Percentiles rank a stretch among this genome's conserved stretches.
These are phyloP conservation scores for Heliothis peltigera DNA, from an alignment of 2,888 invertebrate species.

Conservation along the genomic window DNA sequence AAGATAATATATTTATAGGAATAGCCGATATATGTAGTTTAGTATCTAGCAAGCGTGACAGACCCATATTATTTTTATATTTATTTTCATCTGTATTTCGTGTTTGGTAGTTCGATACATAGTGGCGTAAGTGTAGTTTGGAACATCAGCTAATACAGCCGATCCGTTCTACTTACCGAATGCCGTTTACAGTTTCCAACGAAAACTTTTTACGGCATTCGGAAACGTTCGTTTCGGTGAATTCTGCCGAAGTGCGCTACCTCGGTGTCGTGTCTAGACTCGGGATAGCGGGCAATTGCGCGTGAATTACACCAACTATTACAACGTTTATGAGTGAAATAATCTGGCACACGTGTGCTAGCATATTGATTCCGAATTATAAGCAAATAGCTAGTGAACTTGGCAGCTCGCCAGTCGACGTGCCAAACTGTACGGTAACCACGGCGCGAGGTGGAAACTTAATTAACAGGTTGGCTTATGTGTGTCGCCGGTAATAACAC, in stretches of 20 bases:
- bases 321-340: conserved; percentile 73
- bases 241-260: conserved; percentile 54
- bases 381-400: conserved; percentile 83
- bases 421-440: conserved; percentile 75
- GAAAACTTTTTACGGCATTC: conserved; percentile 61
- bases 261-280: conserved; percentile 54
- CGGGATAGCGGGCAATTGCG: conserved; percentile 67
- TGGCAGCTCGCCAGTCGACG: conserved; percentile 82
- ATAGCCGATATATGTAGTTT: not conserved
- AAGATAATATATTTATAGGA: not conserved
- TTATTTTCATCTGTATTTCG: not conserved
- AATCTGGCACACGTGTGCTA: conserved; percentile 80
- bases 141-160: conserved; percentile 22
- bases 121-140: conserved; percentile 19
- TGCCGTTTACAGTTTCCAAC: conserved; percentile 57
- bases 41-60: conserved; percentile 16
- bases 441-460: conserved; percentile 59
- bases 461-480: conserved; percentile 59
- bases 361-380: conserved; percentile 89
- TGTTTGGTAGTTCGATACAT: not conserved
- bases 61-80: conserved; percentile 18
- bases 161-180: conserved; percentile 53
- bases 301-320: conserved; percentile 79
- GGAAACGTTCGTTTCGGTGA: conserved; percentile 62
- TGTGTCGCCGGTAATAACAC: conserved; percentile 53